Percentiles rank a stretch among this genome's conserved stretches.
Conservation (phyloP, 2,113 vertebrate species). For the Erpornis zantholeuca region DNA sequence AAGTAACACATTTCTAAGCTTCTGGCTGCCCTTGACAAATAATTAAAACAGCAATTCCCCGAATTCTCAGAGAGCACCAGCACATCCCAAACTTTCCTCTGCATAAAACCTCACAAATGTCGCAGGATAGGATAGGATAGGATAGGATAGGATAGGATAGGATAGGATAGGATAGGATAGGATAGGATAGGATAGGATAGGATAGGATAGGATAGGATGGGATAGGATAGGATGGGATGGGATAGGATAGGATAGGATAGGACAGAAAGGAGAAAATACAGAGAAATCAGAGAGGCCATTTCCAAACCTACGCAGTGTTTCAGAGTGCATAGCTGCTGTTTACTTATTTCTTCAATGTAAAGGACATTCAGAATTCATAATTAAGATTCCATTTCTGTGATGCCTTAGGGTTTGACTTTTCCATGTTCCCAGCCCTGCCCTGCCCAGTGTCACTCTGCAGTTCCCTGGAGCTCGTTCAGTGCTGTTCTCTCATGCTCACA, state of each 20-base stretch:
- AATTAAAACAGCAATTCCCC: neutral
- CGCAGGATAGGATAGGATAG: rapidly evolving
- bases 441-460: too few species aligned
- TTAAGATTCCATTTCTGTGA: neutral
- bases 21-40: conserved; percentile 33
- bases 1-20: neutral
- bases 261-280: neutral
- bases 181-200: too few species aligned
- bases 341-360: too few species aligned
- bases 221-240: too few species aligned
- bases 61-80: neutral
- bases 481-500: too few species aligned
- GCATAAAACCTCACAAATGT: neutral
- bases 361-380: neutral
- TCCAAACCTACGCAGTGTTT: neutral
- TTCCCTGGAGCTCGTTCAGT: too few species aligned
- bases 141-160: too few species aligned
- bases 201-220: too few species aligned
- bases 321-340: rapidly evolving
- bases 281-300: neutral
- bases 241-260: rapidly evolving
- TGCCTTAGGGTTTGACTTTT: too few species aligned
- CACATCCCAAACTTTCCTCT: neutral
- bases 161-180: too few species aligned
- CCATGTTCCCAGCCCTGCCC: too few species aligned